Evolutionary conservation across 1,140 invertebrate species (phyloP).

Genomic region (Halyomorpha halys): DNA sequence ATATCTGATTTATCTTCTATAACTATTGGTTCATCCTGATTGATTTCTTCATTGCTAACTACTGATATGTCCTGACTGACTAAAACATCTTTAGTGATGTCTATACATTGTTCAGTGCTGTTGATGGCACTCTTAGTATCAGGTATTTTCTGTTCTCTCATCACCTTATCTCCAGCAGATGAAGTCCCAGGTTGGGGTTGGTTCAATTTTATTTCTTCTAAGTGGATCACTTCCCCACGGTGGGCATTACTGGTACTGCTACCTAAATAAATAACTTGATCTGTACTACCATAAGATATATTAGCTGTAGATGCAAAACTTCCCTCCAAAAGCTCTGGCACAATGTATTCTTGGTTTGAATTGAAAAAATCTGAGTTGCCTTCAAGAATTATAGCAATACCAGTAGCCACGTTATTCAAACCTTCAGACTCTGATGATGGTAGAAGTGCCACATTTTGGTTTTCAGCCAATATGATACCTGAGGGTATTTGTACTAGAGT

Average conservation of each 20-base stretch:
- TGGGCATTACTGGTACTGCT: not conserved
- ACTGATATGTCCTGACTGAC: no score
- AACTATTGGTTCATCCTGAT: no score
- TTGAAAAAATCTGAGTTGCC: conserved; percentile 22
- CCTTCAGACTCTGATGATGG: conserved; percentile 29
- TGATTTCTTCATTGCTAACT: no score
- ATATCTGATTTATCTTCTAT: no score
- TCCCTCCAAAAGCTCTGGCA: conserved; percentile 30
- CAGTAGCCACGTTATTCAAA: conserved; percentile 27
- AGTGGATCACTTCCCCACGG: not conserved
- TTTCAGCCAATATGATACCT: conserved; percentile 28
- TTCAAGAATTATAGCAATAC: conserved; percentile 28
- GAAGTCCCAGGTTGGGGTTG: conserved; percentile 1
- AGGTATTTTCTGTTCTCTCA: no score
- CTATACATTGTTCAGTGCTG: no score
- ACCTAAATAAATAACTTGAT: conserved; percentile 10
- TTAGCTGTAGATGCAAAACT: conserved; percentile 4
- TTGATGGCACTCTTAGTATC: no score
- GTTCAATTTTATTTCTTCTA: conserved; percentile 14
- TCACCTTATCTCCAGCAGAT: not conserved
- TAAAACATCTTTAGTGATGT: no score
- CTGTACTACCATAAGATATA: not conserved
- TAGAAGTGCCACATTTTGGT: conserved; percentile 22
- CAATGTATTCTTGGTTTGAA: conserved; percentile 30
- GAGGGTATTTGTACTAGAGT: conserved; percentile 26